Evolutionary conservation across 2,797 vertebrate genomes (phyloP).

Genomic region (Mus caroli): DNA sequence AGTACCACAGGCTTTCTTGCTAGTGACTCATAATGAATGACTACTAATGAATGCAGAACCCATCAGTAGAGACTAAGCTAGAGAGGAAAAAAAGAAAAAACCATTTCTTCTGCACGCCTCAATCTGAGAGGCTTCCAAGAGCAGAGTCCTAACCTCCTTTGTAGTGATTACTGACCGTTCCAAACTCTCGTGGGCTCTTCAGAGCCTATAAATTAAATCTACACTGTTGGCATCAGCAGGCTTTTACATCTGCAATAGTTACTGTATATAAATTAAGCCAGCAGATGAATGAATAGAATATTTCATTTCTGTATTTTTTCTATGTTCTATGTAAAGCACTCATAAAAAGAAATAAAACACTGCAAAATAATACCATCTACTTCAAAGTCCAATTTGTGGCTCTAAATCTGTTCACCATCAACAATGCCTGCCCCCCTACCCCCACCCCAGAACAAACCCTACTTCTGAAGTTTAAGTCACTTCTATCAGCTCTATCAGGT

Average conservation of each 20-base stretch:
- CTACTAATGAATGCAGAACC: not conserved
- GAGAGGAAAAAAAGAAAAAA: not conserved
- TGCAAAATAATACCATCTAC: not conserved
- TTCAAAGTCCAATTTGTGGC: not conserved
- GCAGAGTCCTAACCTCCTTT: not conserved
- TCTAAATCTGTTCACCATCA: constrained; percentile 39
- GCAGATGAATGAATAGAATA: not conserved
- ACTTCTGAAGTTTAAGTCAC: not conserved
- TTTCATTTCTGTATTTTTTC: not conserved
- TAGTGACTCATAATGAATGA: not conserved
- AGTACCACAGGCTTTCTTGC: not conserved
- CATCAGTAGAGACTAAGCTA: not conserved
- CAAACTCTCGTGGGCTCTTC: not conserved
- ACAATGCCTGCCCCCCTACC: not conserved
- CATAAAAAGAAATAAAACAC: constrained; percentile 6
- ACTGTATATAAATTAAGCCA: not conserved
- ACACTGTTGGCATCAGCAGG: not conserved
- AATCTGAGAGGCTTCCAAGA: not conserved
- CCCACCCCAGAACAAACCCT: not conserved
- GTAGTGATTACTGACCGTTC: not conserved
- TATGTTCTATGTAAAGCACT: not conserved
- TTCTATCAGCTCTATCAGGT: not conserved
- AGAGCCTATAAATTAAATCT: constrained; percentile 23
- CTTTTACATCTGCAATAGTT: not conserved
- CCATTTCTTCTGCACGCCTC: not conserved